Evolutionary conservation across 2,797 vertebrate species (phyloP).

Genomic region (Pitangus sulphuratus): DNA sequence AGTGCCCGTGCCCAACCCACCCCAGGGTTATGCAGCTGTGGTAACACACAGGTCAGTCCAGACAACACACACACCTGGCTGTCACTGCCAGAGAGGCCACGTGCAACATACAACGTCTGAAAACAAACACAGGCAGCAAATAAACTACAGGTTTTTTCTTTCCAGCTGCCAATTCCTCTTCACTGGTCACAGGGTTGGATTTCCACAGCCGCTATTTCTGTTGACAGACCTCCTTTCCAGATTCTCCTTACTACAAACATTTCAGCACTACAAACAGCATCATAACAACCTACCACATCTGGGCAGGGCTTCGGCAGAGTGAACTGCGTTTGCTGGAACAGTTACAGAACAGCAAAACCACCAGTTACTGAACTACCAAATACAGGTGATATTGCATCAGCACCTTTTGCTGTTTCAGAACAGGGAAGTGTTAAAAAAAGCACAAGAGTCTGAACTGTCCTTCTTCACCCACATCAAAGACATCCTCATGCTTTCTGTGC

Average conservation of each 20-base stretch:
- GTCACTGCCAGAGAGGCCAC: background rate
- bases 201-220: background rate
- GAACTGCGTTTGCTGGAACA: background rate
- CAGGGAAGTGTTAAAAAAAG: background rate
- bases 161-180: background rate
- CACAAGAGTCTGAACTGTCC: background rate
- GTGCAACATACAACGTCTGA: background rate
- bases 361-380: background rate
- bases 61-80: background rate
- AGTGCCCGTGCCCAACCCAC: fast-evolving
- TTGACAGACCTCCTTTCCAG: background rate
- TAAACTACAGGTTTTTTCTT: background rate
- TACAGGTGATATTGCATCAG: background rate
- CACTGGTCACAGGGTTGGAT: background rate
- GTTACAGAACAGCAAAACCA: background rate
- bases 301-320: background rate
- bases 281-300: background rate
- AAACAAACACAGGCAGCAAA: background rate
- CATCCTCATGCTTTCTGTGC: background rate
- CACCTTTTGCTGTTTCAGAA: background rate
- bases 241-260: background rate
- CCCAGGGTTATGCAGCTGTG: background rate
- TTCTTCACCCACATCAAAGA: background rate
- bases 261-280: background rate
- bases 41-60: background rate